Evolutionary conservation across 1,140 invertebrate genomes (phyloP).

Genomic region (Limonius californicus): DNA sequence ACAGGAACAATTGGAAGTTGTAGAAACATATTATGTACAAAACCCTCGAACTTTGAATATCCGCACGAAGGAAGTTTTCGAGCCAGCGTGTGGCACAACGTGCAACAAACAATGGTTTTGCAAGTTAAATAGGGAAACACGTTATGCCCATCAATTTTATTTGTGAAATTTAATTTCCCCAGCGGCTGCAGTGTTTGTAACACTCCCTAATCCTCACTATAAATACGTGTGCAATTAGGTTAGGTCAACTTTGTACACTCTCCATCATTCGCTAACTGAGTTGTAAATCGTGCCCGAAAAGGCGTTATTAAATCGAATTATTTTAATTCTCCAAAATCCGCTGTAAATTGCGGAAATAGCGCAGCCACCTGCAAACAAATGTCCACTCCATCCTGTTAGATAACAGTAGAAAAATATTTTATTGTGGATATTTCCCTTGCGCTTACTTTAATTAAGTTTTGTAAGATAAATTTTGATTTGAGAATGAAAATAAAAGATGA

Average conservation of each 20-base stretch:
- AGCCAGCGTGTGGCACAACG: neutral
- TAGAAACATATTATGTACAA: too few relatives aligned
- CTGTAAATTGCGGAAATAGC: too few relatives aligned
- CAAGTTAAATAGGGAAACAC: conserved; percentile 6
- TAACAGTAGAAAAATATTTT: too few relatives aligned
- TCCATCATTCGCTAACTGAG: neutral
- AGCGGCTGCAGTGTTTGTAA: conserved; percentile 1
- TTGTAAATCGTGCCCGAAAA: neutral
- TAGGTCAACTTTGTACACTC: conserved; percentile 1
- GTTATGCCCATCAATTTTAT: conserved; percentile 7
- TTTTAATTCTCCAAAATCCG: too few relatives aligned
- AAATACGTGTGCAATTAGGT: conserved; percentile 9
- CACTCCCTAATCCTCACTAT: conserved; percentile 9
- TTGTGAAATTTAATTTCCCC: conserved; percentile 11
- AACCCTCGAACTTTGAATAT: too few relatives aligned
- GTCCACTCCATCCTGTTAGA: too few relatives aligned
- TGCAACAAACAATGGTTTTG: neutral
- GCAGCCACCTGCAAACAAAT: too few relatives aligned
- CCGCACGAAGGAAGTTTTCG: neutral
- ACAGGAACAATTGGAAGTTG: too few relatives aligned
- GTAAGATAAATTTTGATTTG: too few relatives aligned
- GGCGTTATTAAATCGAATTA: conserved; percentile 3
- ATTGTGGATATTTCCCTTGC: too few relatives aligned
- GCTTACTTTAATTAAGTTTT: too few relatives aligned
- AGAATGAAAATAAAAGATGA: too few relatives aligned